Evolutionary conservation across 2,888 invertebrate species (phyloP), one percentile per base, ranked within the genome.

Genomic region (Arrhopalites spinosus): DNA sequence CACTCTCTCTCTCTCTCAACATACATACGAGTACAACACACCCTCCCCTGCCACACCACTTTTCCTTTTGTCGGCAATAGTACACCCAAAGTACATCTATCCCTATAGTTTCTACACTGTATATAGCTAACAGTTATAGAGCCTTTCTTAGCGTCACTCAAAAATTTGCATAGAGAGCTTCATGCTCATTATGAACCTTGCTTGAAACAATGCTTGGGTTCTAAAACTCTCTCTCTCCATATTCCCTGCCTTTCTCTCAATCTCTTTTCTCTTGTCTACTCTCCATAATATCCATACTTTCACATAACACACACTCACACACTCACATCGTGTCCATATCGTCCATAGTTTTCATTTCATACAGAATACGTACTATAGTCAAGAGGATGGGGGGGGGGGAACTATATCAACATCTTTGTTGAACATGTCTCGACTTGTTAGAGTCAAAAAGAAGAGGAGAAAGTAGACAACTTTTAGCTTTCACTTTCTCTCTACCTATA

Each of bases 141-240:
- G 70, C 70, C 29, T 70, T 70, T 70, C 70, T 70, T 70, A 73
- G 73, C 73, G 73, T 73, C 73, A 73, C 45, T 73, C 73, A 73
- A 73, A 73, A 73, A 73, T 73, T 73, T 63, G 43, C 73, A 73
- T 73, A 53, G 53, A 63, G 61, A 61, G 64, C 66, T 73, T 63
- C 45, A 63, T 50, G 53, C 73, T 73, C 73, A 73, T 73, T 73
- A 73, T 64, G 64, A 64, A 73, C 36, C 29, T 70, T 70, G 53
- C 56, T 70, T 70, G 70, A 70, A 70, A 70, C 70, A 70, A 70
- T 70, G n/a, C n/a, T n/a, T n/a, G 59, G 70, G 17, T 70, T 27
- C 50, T 69, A 36, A 53, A 27, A 53, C 29, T 50, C 30, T 25
- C 13, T 53, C 50, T 50, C 13, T 47, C 36, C 45, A 36, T 45